Evolutionary conservation across 2,888 invertebrate species (phyloP).

Genomic region (Catotricha subobsoleta): DNA sequence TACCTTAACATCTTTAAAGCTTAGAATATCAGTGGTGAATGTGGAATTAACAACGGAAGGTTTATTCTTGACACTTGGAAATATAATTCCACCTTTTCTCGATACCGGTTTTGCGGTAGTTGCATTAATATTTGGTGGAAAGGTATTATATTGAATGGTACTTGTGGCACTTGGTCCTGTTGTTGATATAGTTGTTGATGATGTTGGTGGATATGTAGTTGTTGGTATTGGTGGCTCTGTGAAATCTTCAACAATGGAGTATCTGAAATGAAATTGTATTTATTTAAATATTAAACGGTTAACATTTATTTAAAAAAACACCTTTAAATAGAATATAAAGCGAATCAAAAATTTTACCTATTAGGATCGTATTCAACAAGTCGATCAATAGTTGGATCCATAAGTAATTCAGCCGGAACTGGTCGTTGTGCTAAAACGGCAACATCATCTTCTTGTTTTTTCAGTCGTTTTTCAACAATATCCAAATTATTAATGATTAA

Average conservation of each 20-base stretch:
- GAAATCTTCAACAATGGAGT: slow-evolving; percentile 25
- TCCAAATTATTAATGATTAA: slow-evolving; percentile 74
- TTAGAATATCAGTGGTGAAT: slow-evolving; percentile 57
- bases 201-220: slow-evolving; percentile 17
- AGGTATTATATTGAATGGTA: slow-evolving; percentile 13
- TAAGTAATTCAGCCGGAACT: slow-evolving; percentile 50
- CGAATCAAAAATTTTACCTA: slow-evolving; percentile 32
- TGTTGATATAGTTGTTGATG: slow-evolving; percentile 15
- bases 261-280: slow-evolving; percentile 15
- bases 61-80: slow-evolving; percentile 81
- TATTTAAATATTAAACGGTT: neutral
- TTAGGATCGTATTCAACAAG: slow-evolving; percentile 61
- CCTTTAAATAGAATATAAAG: neutral
- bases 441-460: slow-evolving; percentile 72
- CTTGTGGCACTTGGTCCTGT: slow-evolving; percentile 18
- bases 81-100: slow-evolving; percentile 70
- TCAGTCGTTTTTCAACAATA: slow-evolving; percentile 65
- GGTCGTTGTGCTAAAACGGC: slow-evolving; percentile 60
- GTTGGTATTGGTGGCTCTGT: slow-evolving; percentile 22
- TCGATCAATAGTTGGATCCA: slow-evolving; percentile 61
- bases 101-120: slow-evolving; percentile 28
- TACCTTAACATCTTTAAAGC: slow-evolving; percentile 71
- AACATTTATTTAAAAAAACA: neutral
- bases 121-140: slow-evolving; percentile 12
- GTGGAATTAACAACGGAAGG: slow-evolving; percentile 69